Base-by-base conservation (phyloP, 2,888 invertebrate species). In the Dicyrtoma fusca region DNA sequence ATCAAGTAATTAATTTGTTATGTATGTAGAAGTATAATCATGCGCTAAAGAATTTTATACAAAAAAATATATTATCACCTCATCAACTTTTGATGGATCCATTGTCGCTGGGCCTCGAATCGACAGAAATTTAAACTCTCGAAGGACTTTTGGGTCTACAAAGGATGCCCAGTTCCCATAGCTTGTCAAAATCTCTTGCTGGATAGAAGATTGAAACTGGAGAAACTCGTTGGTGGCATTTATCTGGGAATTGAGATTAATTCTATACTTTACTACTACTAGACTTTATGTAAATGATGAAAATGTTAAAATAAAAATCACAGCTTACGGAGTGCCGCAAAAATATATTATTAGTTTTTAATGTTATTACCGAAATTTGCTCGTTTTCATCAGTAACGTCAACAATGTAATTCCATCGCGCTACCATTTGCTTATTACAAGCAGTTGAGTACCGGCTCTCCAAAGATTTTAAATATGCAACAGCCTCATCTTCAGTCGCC, bases 81-180 rank as follows among this genome's bases (percentile, higher is more conserved):
- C 25, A 19, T 55, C 73, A 44, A 77, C 76, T 62, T 74, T 74
- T 10, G 25, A 61, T 13, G 68, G 8, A 17, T 73, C 55, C 77
- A 78, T 79, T 23, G 69, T 73, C 8, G 75, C 79, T 8, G 81
- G 79, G n/a, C 81, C 81, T 23, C 70, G 45, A 49, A 76, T 78
- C 1, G 75, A 17, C 19, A 81, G 59, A 59, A 74, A 79, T 44
- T 79, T 71, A 19, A 81, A 76, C 55, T 81, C 75, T 51, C 79
- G 72, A 44, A 62, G 71, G 11, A 79, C 25, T n/a, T 71, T 59
- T 65, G 75, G 70, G 11, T 69, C 69, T 10, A 1, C 0, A 42
- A 66, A 66, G n/a, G 34, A 51, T 11, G 25, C 10, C 65, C 69
- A 65, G 49, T 72, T 61, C 4, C 45, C 21, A 23, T 64, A 73